These are phyloP conservation scores for Ceratina japonica DNA, from an alignment of 1,140 invertebrate species.

Conservation along the genomic window DNA sequence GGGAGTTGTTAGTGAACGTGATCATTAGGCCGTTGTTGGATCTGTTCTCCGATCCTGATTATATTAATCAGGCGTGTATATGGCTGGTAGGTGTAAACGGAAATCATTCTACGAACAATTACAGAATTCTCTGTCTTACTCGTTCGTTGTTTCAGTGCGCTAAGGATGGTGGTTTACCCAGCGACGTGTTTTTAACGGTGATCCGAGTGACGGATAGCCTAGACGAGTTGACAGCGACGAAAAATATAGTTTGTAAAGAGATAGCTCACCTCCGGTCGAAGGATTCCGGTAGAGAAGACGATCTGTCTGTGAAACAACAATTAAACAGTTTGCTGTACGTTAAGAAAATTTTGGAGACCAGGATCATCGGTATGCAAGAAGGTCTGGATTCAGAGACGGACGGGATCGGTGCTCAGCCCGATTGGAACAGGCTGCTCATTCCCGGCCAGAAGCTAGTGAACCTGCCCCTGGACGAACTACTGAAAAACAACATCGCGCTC, in stretches of 20 bases:
- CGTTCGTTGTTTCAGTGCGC: slow-evolving; percentile 83
- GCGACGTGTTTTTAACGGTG: slow-evolving; percentile 90
- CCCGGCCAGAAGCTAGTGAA: slow-evolving; percentile 84
- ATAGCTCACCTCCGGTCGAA: slow-evolving; percentile 89
- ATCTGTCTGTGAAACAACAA: slow-evolving; percentile 91
- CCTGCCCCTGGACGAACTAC: slow-evolving; percentile 87
- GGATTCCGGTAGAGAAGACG: slow-evolving; percentile 91
- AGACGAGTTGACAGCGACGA: slow-evolving; percentile 90
- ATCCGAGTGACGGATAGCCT: slow-evolving; percentile 88
- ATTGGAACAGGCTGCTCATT: slow-evolving; percentile 80
- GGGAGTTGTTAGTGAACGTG: slow-evolving; percentile 90
- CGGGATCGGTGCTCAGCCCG: slow-evolving; percentile 72
- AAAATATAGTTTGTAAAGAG: slow-evolving; percentile 89
- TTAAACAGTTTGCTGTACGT: slow-evolving; percentile 93
- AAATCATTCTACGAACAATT: neutral
- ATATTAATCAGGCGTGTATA: slow-evolving; percentile 94
- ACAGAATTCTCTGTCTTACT: neutral
- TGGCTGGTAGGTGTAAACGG: slow-evolving; percentile 87
- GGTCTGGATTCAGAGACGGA: slow-evolving; percentile 79
- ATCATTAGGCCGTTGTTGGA: slow-evolving; percentile 90
- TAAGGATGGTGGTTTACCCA: slow-evolving; percentile 86
- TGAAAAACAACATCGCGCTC: slow-evolving; percentile 89
- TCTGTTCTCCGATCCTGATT: slow-evolving; percentile 94
- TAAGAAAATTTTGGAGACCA: slow-evolving; percentile 86
- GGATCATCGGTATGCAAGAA: slow-evolving; percentile 83